Base-by-base conservation (phyloP, 2,888 invertebrate genomes). In the Pammene fasciana region DNA sequence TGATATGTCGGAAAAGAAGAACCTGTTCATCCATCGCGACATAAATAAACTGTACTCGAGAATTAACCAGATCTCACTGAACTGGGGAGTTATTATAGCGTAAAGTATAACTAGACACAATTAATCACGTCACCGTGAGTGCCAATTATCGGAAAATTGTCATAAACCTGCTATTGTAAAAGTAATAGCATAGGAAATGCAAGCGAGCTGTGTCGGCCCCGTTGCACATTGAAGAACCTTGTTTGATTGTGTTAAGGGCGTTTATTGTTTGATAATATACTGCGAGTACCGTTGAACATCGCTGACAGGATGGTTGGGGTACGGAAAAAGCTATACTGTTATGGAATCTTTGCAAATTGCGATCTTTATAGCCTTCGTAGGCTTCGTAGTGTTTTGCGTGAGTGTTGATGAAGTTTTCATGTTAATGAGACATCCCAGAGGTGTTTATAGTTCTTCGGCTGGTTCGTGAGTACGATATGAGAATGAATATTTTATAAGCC, bases 141-240 rank as follows among this genome's bases (percentile, higher is more conserved):
- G 55, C 41, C 61, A 48, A 67, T 67, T 50, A 68, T 41, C 34
- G 14, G 48, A 54, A 60, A 64, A 43, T 64, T 52, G 67, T 38
- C 62, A 68, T 64, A 45, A 68, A 64, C 50, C 50, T 54, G 14
- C 67, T 34, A 62, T 48, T 56, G 62, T 54, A 45, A 43, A 62
- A 45, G 59, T 65, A 65, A 68, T 65, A 34, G 13, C 41, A 64
- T 59, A 71, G 71, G 71, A 57, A 71, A 67, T 54, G 52, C 62
- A 56, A 67, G 62, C 66, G 50, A 56, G 41, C 41, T 57, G 62
- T 36, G n/a, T 66, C 56, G 48, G 26, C 13, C 36, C 66, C 67
- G 52, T 59, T 71, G 67, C 55, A 41, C 46, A 14, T 46, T 38
- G 13, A 18, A 13, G 6, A 16, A 43, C 59, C 46, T 14, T 67